Percentiles rank a stretch among this genome's conserved stretches.
phyloP scores from a whole-genome alignment of 2,113 vertebrate genomes.

The Grallaria varia region DNA sequence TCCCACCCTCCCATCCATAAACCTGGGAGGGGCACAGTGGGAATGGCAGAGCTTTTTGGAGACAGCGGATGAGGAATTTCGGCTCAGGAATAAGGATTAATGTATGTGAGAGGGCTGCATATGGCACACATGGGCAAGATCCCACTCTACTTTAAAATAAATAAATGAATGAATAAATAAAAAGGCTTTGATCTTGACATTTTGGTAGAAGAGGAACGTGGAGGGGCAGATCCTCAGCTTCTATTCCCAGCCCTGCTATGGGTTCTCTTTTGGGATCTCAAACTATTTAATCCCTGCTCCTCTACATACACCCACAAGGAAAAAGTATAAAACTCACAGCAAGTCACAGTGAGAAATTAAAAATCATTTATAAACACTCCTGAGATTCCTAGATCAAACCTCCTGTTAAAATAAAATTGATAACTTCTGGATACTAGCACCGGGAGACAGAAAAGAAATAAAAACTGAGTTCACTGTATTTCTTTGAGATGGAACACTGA shows the following conservation, averaged over 20 bases:
- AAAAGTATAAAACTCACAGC: neutral
- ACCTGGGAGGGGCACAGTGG: neutral
- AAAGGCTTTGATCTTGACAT: neutral
- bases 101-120: neutral
- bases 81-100: neutral
- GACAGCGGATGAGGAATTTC: neutral
- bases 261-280: neutral
- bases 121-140: accelerated
- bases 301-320: neutral
- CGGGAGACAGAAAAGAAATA: neutral
- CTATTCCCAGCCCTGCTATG: neutral
- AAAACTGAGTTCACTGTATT: neutral
- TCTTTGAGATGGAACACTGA: neutral
- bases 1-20: neutral
- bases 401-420: neutral
- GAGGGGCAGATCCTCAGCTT: neutral
- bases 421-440: neutral
- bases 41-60: neutral
- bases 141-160: neutral
- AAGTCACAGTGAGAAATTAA: neutral
- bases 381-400: neutral
- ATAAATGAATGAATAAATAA: neutral
- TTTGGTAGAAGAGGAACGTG: neutral
- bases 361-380: neutral
- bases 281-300: neutral